Evolutionary conservation across 2,888 invertebrate species (phyloP), one percentile per base, ranked within the genome.

Genomic region (Parnassius apollo): DNA sequence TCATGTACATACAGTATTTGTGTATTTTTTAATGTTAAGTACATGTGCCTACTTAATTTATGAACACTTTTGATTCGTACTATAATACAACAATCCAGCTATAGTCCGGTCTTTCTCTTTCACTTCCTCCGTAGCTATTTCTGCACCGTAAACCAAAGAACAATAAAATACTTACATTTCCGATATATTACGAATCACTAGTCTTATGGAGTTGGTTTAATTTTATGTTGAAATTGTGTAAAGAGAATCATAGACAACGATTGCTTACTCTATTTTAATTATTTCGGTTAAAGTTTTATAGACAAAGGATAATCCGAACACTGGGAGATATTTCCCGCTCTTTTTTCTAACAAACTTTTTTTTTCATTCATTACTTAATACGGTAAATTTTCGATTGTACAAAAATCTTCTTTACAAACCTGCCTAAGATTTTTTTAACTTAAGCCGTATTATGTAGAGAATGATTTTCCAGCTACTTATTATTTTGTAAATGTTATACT

Each of bases 1-100:
- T 75, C 71, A 74, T 82, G 83, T 83, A 83, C 82, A 83, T 83
- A 83, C 82, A 83, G 81, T 81, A 77, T 78, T 76, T 71, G 71
- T 72, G 70, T 75, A 66, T 69, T 68, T 68, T 72, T 71, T 64
- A 68, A 66, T 9, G 25, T 60, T 60, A 58, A 56, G 63, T 66
- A 54, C 67, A 61, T 12, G 70, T 71, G 72, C 72, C 75, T 76
- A 74, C 69, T 72, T 73, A 68, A 72, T 72, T 75, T 73, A 72
- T 75, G 61, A 65, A 68, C 18, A 61, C 64, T 66, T 57, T 48
- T 55, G 56, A 68, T 58, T 64, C 64, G 66, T 65, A 66, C 57
- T 44, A 50, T 10, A 56, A 22, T 55, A 35, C 59, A 44, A 50
- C 4, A 49, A 57, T 59, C 62, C 53, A 42, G 42, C 60, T 42